These are phyloP conservation scores for Lateolabrax maculatus DNA, from an alignment of 2,797 vertebrate genomes.

Conservation along the genomic window DNA sequence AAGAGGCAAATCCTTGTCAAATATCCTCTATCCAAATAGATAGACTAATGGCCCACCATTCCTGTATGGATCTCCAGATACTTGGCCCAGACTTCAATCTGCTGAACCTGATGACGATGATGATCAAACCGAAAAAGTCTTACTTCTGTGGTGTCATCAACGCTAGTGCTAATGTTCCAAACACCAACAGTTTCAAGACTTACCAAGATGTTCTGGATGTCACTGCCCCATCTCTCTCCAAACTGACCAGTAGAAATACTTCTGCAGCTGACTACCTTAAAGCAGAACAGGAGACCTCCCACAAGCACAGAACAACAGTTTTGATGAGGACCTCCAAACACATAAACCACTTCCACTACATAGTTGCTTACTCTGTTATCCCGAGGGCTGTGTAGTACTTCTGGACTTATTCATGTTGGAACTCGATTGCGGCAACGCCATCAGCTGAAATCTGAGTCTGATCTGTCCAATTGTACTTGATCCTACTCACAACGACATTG, in stretches of 20 bases:
- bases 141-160: too few relatives aligned
- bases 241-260: too few relatives aligned
- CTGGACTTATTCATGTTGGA: slow-evolving; percentile 3
- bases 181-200: not conserved
- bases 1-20: not conserved
- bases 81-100: not conserved
- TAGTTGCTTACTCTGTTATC: not conserved
- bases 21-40: not conserved
- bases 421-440: not conserved
- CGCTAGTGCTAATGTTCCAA: not conserved
- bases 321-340: not conserved
- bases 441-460: not conserved
- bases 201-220: not conserved
- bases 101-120: too few relatives aligned
- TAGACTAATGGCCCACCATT: not conserved
- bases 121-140: too few relatives aligned
- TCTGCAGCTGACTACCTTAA: not conserved
- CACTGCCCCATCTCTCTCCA: not conserved
- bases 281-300: not conserved
- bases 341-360: not conserved
- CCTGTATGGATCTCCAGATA: not conserved
- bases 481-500: not conserved
- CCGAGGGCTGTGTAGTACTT: not conserved
- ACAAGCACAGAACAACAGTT: not conserved
- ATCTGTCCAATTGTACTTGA: not conserved